phyloP scores from a whole-genome alignment of 2,113 vertebrate species.

The Eptatretus burgeri region DNA sequence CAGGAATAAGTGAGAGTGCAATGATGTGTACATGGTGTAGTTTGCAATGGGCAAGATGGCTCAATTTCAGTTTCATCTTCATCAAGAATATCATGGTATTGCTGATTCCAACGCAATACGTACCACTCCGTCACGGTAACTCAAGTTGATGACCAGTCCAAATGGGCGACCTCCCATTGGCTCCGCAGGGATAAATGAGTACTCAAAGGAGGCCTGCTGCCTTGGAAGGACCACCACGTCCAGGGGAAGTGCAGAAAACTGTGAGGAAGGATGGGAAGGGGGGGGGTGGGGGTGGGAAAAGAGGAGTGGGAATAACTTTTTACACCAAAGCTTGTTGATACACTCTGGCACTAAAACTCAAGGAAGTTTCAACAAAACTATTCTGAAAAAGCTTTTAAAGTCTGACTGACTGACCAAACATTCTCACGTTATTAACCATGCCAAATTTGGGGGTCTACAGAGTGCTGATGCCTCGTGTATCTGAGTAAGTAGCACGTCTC shows the following conservation, averaged over 20 bases:
- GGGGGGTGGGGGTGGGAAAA: too few relatives aligned
- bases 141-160: slow-evolving; percentile 78
- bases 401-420: too few relatives aligned
- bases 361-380: background rate
- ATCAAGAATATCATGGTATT: too few relatives aligned
- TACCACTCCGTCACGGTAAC: slow-evolving; percentile 66
- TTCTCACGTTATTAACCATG: too few relatives aligned
- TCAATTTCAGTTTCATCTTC: too few relatives aligned
- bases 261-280: slow-evolving; percentile 8
- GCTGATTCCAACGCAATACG: slow-evolving; percentile 10
- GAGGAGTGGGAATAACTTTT: background rate
- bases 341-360: background rate
- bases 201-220: slow-evolving; percentile 78
- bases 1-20: too few relatives aligned
- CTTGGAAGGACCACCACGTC: slow-evolving; percentile 41
- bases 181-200: slow-evolving; percentile 89
- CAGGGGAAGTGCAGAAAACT: slow-evolving; percentile 73
- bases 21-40: too few relatives aligned
- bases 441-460: too few relatives aligned
- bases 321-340: background rate
- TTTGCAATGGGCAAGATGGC: too few relatives aligned
- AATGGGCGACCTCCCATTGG: slow-evolving; percentile 90
- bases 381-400: background rate
- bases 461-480: too few relatives aligned
- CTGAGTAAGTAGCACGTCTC: too few relatives aligned